phyloP scores from a whole-genome alignment of 1,140 invertebrate species.

The Halesus radiatus region DNA sequence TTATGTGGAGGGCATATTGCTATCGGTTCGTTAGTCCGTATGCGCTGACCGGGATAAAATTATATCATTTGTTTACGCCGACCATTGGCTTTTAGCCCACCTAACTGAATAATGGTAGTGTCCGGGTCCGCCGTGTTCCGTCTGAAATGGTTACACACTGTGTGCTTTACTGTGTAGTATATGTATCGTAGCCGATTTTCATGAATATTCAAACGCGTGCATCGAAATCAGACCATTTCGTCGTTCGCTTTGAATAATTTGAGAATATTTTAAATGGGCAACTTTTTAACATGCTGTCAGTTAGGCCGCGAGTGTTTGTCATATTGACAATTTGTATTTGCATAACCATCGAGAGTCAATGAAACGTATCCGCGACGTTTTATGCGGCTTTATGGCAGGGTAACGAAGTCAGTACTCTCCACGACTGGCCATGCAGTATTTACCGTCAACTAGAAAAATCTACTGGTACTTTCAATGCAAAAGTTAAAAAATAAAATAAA shows the following conservation, averaged over 20 bases:
- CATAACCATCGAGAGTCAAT: neutral
- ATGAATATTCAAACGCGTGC: conserved; percentile 51
- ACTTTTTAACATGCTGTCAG: conserved; percentile 28
- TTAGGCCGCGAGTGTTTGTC: conserved; percentile 2
- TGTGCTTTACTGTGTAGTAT: too few relatives aligned
- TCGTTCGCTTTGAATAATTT: conserved; percentile 43
- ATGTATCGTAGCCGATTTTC: conserved; percentile 7
- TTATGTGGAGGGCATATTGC: conserved; percentile 32
- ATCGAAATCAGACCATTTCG: conserved; percentile 30
- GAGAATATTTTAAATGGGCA: conserved; percentile 42
- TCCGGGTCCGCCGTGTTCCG: neutral
- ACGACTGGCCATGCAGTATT: too few relatives aligned
- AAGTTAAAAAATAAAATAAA: too few relatives aligned
- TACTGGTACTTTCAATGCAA: too few relatives aligned
- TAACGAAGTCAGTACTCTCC: too few relatives aligned
- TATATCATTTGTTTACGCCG: conserved; percentile 34
- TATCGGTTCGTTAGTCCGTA: conserved; percentile 37
- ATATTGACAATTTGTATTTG: conserved; percentile 31
- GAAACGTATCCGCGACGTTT: neutral
- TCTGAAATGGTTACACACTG: conserved; percentile 35
- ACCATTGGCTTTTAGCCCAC: neutral
- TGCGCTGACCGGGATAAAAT: conserved; percentile 20
- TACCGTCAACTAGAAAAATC: too few relatives aligned
- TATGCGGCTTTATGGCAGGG: too few relatives aligned
- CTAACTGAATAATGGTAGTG: conserved; percentile 29